Conservation (phyloP, 2,113 vertebrate genomes). For the Quiscalus mexicanus region DNA sequence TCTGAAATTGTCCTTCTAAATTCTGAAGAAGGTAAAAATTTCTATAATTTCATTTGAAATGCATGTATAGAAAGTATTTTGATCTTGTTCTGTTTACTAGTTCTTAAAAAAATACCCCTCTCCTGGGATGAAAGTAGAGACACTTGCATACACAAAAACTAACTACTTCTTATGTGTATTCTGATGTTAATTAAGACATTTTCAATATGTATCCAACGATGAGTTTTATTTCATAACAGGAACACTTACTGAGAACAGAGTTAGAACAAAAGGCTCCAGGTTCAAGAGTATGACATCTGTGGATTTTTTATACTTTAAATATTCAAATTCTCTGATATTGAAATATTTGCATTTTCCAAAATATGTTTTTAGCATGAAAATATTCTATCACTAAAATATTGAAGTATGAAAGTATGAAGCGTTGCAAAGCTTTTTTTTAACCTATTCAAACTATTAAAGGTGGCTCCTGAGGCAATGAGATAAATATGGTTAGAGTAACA, state of each 20-base stretch:
- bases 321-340: neutral
- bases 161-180: neutral
- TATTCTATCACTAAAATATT: neutral
- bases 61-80: neutral
- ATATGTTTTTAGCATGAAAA: neutral
- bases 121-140: neutral
- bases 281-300: neutral
- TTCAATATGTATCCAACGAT: neutral
- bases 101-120: neutral
- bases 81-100: neutral
- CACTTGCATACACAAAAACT: neutral
- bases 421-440: neutral
- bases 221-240: neutral
- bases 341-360: neutral
- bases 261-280: neutral
- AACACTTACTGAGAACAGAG: neutral
- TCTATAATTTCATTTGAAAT: neutral
- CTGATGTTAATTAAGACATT: neutral
- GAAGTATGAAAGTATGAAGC: neutral
- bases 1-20: neutral
- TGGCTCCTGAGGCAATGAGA: neutral
- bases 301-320: neutral
- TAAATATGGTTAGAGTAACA: neutral
- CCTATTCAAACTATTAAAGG: neutral
- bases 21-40: neutral